Conservation (phyloP, 1,140 invertebrate genomes). For the Oreohelix idahoensis region DNA sequence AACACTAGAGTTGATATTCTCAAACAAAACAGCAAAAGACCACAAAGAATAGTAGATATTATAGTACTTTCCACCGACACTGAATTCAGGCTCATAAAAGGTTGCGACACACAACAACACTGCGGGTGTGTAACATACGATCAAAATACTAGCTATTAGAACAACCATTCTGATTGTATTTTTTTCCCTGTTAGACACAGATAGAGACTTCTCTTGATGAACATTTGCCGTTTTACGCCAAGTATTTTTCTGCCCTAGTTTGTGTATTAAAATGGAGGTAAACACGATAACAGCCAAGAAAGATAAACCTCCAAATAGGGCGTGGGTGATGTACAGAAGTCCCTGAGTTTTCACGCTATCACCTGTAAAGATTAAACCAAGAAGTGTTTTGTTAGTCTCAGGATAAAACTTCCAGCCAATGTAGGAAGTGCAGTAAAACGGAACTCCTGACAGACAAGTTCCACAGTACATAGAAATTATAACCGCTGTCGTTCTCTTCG, state of each 20-base stretch:
- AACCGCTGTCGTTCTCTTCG: not conserved
- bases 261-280: too few species aligned
- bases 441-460: not conserved
- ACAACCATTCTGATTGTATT: too few species aligned
- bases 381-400: not conserved
- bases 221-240: slow-evolving; percentile 10
- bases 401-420: slow-evolving; percentile 11
- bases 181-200: not conserved
- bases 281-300: not conserved
- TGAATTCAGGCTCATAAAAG: too few species aligned
- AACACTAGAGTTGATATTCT: too few species aligned
- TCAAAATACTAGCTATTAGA: too few species aligned
- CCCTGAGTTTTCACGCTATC: too few species aligned
- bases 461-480: not conserved
- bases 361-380: not conserved
- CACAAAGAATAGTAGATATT: too few species aligned
- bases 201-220: too few species aligned
- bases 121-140: too few species aligned
- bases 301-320: not conserved
- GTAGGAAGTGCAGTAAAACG: not conserved
- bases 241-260: not conserved
- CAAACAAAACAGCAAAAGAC: too few species aligned
- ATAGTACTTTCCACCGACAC: too few species aligned
- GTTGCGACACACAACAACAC: too few species aligned
- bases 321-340: not conserved